phyloP scores from a whole-genome alignment of 2,113 vertebrate species.

The Lepus americanus region DNA sequence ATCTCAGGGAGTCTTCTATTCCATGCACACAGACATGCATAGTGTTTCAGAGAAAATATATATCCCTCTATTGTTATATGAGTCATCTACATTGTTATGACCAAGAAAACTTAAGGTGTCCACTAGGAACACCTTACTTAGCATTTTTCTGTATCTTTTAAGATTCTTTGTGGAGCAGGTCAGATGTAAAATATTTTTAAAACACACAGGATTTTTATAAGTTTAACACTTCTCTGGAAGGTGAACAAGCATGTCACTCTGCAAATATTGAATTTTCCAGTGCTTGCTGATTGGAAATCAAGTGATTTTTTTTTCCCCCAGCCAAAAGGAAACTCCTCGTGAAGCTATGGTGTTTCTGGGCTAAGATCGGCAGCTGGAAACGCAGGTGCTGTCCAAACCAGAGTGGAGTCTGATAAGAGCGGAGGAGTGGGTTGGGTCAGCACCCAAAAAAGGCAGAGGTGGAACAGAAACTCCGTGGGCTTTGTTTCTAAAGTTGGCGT shows the following conservation, averaged over 20 bases:
- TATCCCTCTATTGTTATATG: not conserved
- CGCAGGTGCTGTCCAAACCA: not conserved
- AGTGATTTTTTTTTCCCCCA: not conserved
- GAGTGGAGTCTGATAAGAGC: not conserved
- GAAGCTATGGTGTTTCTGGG: slow-evolving; percentile 8
- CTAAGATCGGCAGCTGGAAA: not conserved
- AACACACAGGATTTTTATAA: not conserved
- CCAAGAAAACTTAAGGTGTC: slow-evolving; percentile 41
- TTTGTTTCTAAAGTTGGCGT: slow-evolving; percentile 43
- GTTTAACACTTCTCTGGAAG: slow-evolving; percentile 22
- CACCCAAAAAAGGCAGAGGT: not conserved
- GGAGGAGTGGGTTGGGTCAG: not conserved
- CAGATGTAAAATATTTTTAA: not conserved
- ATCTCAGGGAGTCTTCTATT: not conserved
- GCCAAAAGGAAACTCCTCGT: not conserved
- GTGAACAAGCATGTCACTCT: not conserved
- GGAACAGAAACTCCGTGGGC: not conserved
- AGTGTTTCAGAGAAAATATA: not conserved
- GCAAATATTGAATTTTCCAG: slow-evolving; percentile 25
- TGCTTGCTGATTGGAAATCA: not conserved
- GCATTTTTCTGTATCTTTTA: not conserved
- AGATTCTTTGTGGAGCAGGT: slow-evolving; percentile 24
- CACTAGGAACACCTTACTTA: not conserved
- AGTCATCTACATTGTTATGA: not conserved
- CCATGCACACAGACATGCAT: not conserved